Conservation (phyloP, 2,888 invertebrate species). For the Linyphia triangularis region DNA sequence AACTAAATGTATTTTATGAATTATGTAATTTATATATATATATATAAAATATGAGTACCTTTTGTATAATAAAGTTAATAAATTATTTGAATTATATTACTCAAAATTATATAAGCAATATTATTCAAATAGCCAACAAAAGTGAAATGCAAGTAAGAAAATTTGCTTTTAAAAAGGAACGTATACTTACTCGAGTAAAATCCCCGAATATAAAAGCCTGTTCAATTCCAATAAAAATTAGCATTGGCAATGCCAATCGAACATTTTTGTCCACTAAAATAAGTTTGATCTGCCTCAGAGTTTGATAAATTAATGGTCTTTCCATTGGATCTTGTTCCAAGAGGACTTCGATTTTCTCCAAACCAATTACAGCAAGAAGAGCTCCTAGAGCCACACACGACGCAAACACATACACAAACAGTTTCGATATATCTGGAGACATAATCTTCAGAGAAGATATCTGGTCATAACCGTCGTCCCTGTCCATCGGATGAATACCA, state of each 20-base stretch:
- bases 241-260: constrained; percentile 73
- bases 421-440: constrained; percentile 37
- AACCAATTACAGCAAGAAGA: constrained; percentile 29
- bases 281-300: constrained; percentile 69
- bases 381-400: constrained; percentile 25
- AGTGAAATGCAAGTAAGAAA: too few relatives aligned
- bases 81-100: too few relatives aligned
- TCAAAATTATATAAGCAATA: too few relatives aligned
- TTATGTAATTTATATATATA: too few relatives aligned
- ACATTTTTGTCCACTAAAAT: constrained; percentile 67
- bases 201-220: constrained; percentile 76
- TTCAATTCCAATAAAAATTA: constrained; percentile 76
- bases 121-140: too few relatives aligned
- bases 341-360: constrained; percentile 73
- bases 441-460: neutral
- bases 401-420: constrained; percentile 61
- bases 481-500: constrained; percentile 14
- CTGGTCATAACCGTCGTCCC: neutral
- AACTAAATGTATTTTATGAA: too few relatives aligned
- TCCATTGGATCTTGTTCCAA: constrained; percentile 75
- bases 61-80: too few relatives aligned
- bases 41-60: too few relatives aligned
- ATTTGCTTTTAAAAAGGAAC: too few relatives aligned
- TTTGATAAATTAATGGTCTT: constrained; percentile 59
- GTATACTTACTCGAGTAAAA: constrained; percentile 76